phyloP scores from a whole-genome alignment of 1,140 invertebrate species.

The Drosophila fuyamai region DNA sequence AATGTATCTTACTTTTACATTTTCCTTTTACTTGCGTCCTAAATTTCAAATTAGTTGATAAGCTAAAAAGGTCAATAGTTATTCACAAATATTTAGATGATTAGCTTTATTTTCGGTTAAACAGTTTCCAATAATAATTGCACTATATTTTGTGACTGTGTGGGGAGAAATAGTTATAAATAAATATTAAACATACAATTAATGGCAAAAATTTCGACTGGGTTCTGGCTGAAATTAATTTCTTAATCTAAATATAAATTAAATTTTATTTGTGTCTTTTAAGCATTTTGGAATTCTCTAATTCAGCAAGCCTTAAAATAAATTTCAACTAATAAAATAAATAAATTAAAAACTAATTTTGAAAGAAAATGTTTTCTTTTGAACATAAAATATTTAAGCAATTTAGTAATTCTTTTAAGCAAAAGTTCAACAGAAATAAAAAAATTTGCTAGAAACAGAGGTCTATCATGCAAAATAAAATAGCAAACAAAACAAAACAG shows the following conservation, averaged over 20 bases:
- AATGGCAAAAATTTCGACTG: constrained; percentile 45
- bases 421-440: constrained; percentile 37
- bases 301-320: constrained; percentile 40
- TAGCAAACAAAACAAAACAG: constrained; percentile 21
- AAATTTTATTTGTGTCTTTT: constrained; percentile 9
- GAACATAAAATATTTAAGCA: constrained; percentile 19
- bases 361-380: background rate
- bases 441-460: constrained; percentile 38
- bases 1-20: background rate
- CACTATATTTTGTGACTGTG: constrained; percentile 31
- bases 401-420: constrained; percentile 10
- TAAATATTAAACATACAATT: constrained; percentile 23
- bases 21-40: constrained; percentile 1
- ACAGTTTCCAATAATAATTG: constrained; percentile 22
- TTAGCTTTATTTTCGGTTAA: constrained; percentile 39
- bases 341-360: constrained; percentile 14
- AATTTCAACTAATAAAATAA: constrained; percentile 38
- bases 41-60: constrained; percentile 5
- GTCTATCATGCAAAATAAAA: constrained; percentile 53
- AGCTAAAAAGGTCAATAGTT: constrained; percentile 20
- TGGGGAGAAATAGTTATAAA: constrained; percentile 21
- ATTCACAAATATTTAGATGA: constrained; percentile 11
- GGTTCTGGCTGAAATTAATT: background rate
- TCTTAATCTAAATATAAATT: constrained; percentile 18
- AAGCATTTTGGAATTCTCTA: constrained; percentile 70